A percentile compares a stretch with the other conserved stretches of the same genome.
Conservation (phyloP, 2,797 vertebrate genomes). For the Botia kubotai region DNA sequence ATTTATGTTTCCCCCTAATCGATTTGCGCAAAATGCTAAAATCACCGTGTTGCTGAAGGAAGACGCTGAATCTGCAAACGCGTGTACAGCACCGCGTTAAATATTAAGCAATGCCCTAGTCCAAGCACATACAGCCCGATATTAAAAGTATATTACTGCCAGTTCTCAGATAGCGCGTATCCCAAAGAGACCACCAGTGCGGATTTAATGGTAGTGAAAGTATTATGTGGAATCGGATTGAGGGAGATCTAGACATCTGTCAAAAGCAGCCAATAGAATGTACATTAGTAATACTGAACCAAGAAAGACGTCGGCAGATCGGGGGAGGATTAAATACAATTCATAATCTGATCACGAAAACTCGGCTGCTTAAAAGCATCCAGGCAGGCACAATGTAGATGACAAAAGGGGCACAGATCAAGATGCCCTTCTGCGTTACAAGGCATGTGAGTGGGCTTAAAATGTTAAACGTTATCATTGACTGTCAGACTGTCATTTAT, state of each 20-base stretch:
- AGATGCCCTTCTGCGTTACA: conserved; percentile 44
- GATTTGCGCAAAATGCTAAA: conserved; percentile 78
- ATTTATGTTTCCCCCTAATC: conserved; percentile 80
- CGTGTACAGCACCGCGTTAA: not conserved
- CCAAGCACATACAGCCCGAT: not conserved
- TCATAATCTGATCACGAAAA: conserved; percentile 79
- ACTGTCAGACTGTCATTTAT: not conserved
- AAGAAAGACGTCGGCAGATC: conserved; percentile 60
- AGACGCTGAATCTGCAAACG: conserved; percentile 44
- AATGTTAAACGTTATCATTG: conserved; percentile 21
- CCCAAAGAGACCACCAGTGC: conserved; percentile 69
- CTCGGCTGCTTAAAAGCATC: conserved; percentile 62
- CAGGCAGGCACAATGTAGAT: conserved; percentile 44
- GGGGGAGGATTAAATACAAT: conserved; percentile 77
- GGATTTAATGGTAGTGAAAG: conserved; percentile 78
- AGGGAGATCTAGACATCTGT: conserved; percentile 81
- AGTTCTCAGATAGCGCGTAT: conserved; percentile 58
- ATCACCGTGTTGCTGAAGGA: conserved; percentile 70
- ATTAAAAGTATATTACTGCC: conserved; percentile 20
- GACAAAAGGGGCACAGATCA: conserved; percentile 50
- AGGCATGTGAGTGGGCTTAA: conserved; percentile 29
- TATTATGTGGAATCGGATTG: conserved; percentile 74
- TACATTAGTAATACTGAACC: conserved; percentile 86
- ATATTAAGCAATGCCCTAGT: conserved; percentile 14
- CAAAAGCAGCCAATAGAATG: conserved; percentile 80